Percentiles rank a stretch among this genome's conserved stretches.
phyloP scores from a whole-genome alignment of 2,888 invertebrate species.

The Petrophora chlorosata region DNA sequence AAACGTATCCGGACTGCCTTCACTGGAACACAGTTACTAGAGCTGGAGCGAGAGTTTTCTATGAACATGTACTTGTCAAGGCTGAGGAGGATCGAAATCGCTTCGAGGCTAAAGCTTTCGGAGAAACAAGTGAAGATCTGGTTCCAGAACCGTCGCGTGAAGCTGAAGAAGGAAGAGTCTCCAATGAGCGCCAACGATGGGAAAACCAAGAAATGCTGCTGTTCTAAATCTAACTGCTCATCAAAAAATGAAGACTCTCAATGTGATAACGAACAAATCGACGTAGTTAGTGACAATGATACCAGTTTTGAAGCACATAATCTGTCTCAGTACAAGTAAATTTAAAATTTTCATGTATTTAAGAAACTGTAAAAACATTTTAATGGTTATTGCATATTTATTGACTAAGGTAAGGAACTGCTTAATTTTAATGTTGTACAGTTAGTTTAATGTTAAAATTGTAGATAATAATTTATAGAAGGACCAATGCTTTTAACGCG shows the following conservation, averaged over 20 bases:
- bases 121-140: conserved; percentile 98
- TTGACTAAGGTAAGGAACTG: neutral
- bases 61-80: conserved; percentile 96
- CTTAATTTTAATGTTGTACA: conserved; percentile 6
- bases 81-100: conserved; percentile 95
- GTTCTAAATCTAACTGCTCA: conserved; percentile 61
- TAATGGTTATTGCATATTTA: conserved; percentile 24
- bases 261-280: conserved; percentile 75
- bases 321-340: conserved; percentile 59
- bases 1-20: conserved; percentile 97
- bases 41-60: conserved; percentile 94
- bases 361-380: conserved; percentile 3
- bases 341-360: neutral
- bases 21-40: conserved; percentile 93
- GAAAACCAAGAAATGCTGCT: conserved; percentile 69
- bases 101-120: conserved; percentile 92
- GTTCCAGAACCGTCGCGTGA: conserved; percentile 97
- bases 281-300: conserved; percentile 75
- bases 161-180: conserved; percentile 94
- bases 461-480: conserved; percentile 70
- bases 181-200: conserved; percentile 69
- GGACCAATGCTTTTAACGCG: conserved; percentile 31
- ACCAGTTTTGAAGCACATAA: conserved; percentile 63
- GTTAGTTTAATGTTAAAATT: conserved; percentile 43
- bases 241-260: conserved; percentile 51